Conservation (phyloP, 1,140 invertebrate species). For the Mesaphorura yosii region DNA sequence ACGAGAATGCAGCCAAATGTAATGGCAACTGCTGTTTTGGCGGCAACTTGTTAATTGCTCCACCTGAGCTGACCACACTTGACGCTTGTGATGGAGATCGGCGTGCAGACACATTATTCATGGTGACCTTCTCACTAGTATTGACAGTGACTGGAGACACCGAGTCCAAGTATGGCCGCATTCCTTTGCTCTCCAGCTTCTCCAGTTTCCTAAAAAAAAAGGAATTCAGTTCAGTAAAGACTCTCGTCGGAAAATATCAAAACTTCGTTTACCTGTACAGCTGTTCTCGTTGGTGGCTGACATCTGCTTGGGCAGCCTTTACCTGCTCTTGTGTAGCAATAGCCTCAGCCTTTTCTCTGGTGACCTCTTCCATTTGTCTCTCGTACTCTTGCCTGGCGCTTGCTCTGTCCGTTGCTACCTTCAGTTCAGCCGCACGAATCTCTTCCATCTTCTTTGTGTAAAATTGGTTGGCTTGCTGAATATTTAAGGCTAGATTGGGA, state of each 20-base stretch:
- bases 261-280: conserved; percentile 48
- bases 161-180: conserved; percentile 21
- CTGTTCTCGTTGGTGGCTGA: conserved; percentile 72
- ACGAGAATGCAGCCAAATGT: conserved; percentile 24
- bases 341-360: conserved; percentile 15
- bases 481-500: conserved; percentile 22
- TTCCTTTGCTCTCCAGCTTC: conserved; percentile 24
- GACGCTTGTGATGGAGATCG: conserved; percentile 5
- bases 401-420: conserved; percentile 28
- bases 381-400: conserved; percentile 21
- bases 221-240: neutral
- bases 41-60: neutral
- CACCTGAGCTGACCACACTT: neutral
- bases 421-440: conserved; percentile 25
- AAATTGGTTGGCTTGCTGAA: conserved; percentile 23
- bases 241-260: neutral
- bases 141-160: conserved; percentile 15
- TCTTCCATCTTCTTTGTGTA: conserved; percentile 28
- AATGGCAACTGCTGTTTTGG: conserved; percentile 28
- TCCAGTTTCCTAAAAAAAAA: conserved; percentile 26
- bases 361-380: conserved; percentile 23
- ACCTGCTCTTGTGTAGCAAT: conserved; percentile 10
- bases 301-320: conserved; percentile 57
- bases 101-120: conserved; percentile 4
- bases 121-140: conserved; percentile 11